phyloP scores from a whole-genome alignment of 2,888 invertebrate genomes.

The Escarpia spicata region DNA sequence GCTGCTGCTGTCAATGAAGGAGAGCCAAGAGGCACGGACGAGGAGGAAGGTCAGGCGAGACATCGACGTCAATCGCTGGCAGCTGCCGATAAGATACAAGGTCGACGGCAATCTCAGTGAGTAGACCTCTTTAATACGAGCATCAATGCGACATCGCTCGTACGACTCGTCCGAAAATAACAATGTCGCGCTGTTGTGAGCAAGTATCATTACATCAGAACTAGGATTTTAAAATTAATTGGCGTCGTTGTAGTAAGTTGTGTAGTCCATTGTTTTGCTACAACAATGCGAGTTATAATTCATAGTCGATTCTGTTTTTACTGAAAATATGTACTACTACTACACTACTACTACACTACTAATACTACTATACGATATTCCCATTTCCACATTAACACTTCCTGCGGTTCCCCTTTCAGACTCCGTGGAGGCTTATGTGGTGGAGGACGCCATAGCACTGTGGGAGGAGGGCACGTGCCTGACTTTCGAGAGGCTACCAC shows the following conservation, averaged over 20 bases:
- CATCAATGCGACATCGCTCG: not conserved
- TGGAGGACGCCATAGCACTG: constrained; percentile 26
- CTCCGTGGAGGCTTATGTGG: not conserved
- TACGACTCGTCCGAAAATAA: not conserved
- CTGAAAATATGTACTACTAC: too few species aligned
- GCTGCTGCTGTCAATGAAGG: not conserved
- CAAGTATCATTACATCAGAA: not conserved
- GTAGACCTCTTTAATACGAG: not conserved
- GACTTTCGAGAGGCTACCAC: constrained; percentile 26
- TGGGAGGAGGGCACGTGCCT: constrained; percentile 37
- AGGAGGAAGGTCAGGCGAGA: not conserved
- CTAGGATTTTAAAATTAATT: not conserved
- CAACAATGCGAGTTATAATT: too few species aligned
- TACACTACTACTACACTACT: not conserved
- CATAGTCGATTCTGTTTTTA: too few species aligned
- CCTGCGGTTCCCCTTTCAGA: not conserved
- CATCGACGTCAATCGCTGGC: not conserved
- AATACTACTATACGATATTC: not conserved
- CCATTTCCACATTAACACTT: not conserved
- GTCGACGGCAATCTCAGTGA: constrained; percentile 29
- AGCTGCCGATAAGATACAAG: constrained; percentile 30
- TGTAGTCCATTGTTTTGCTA: too few species aligned
- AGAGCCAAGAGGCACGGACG: not conserved
- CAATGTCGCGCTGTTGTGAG: not conserved
- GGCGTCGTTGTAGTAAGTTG: too few species aligned